Percentiles rank a stretch among this genome's conserved stretches.
phyloP scores from a whole-genome alignment of 1,140 invertebrate species.

The Metopolophium dirhodum region DNA sequence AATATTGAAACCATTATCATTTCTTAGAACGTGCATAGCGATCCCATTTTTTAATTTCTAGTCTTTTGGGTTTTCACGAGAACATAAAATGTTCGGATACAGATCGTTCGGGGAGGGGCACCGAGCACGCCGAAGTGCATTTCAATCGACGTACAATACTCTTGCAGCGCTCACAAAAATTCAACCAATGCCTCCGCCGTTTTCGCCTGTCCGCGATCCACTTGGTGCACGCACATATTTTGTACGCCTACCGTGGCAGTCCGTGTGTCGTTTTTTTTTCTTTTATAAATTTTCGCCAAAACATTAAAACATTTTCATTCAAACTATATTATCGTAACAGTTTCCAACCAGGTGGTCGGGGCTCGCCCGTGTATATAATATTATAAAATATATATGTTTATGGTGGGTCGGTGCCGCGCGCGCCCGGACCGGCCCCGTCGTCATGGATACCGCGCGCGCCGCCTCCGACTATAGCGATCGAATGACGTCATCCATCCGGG shows the following conservation, averaged over 20 bases:
- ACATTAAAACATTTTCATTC: slow-evolving; percentile 13
- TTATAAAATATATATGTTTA: neutral
- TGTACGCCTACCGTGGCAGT: too few species aligned
- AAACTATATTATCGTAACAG: neutral
- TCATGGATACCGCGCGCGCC: slow-evolving; percentile 17
- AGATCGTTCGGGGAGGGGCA: neutral
- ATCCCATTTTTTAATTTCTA: too few species aligned
- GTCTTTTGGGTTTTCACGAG: too few species aligned
- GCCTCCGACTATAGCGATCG: slow-evolving; percentile 14
- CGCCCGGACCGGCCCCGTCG: slow-evolving; percentile 12
- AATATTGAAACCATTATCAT: neutral
- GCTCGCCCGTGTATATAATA: neutral
- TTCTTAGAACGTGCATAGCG: neutral
- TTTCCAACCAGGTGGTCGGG: neutral
- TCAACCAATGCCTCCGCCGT: neutral
- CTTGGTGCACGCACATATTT: neutral
- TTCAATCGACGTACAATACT: neutral
- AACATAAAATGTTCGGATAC: neutral
- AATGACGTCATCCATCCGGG: slow-evolving; percentile 54
- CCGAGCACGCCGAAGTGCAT: neutral
- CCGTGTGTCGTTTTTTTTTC: too few species aligned
- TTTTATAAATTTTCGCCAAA: neutral
- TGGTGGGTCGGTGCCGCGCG: neutral
- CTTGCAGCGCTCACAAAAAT: neutral
- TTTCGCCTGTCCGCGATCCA: neutral